phyloP scores from a whole-genome alignment of 2,888 invertebrate species.

The Mylabris sibirica region DNA sequence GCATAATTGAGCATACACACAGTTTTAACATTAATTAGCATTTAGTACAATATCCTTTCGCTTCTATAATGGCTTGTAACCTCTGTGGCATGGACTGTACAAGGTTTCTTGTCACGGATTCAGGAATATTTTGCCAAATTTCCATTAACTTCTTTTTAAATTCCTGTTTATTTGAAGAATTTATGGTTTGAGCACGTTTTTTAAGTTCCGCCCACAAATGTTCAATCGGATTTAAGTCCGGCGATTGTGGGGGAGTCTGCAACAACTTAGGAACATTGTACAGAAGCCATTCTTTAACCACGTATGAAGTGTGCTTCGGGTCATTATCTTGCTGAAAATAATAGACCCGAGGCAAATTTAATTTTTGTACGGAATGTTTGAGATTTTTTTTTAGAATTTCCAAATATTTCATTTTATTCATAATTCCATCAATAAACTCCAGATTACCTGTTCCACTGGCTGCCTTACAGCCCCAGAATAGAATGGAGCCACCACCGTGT shows the following conservation, averaged over 20 bases:
- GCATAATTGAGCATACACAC: too few species aligned
- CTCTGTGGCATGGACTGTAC: too few species aligned
- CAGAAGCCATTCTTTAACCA: conserved; percentile 18
- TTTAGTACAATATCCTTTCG: too few species aligned
- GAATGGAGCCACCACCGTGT: conserved; percentile 14
- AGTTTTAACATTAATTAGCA: too few species aligned
- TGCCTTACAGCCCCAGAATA: conserved; percentile 7
- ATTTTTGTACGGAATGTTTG: conserved; percentile 11
- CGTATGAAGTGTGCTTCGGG: conserved; percentile 15
- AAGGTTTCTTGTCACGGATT: too few species aligned
- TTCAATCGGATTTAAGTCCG: neutral
- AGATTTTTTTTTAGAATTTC: conserved; percentile 14
- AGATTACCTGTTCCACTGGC: conserved; percentile 14
- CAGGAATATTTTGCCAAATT: too few species aligned
- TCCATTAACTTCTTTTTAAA: too few species aligned
- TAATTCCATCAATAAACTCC: conserved; percentile 18
- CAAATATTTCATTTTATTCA: conserved; percentile 17
- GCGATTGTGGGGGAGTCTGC: neutral
- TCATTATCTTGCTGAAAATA: conserved; percentile 20
- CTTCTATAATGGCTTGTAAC: too few species aligned
- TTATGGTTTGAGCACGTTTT: too few species aligned
- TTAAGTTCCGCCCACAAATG: neutral
- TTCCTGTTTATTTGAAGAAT: too few species aligned
- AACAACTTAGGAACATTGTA: conserved; percentile 11
- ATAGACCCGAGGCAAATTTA: conserved; percentile 6